These are phyloP conservation scores for Bembecia ichneumoniformis DNA, from an alignment of 2,888 invertebrate species.

Conservation along the genomic window DNA sequence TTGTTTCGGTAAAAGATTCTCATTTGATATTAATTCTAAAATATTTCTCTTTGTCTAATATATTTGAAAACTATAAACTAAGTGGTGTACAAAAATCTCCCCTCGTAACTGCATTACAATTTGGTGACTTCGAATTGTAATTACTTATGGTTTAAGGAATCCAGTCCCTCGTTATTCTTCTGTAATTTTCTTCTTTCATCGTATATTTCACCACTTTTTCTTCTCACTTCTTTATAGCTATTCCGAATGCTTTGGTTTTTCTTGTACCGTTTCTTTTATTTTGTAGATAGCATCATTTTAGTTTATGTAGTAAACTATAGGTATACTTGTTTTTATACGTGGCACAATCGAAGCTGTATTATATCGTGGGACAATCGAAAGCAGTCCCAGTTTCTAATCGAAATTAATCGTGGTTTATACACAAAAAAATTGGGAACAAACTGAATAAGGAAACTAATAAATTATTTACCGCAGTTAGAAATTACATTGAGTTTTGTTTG, in stretches of 20 bases:
- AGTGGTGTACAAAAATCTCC: conserved; percentile 69
- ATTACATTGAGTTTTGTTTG: too few species aligned
- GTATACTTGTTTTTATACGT: too few species aligned
- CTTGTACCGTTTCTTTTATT: not conserved
- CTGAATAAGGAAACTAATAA: too few species aligned
- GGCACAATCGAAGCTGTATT: too few species aligned
- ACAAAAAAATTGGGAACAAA: too few species aligned
- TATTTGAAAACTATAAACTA: conserved; percentile 14
- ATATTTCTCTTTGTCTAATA: conserved; percentile 29
- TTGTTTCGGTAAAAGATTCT: conserved; percentile 47
- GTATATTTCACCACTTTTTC: not conserved
- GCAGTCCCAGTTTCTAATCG: too few species aligned
- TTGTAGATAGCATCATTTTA: too few species aligned
- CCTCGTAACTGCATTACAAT: conserved; percentile 74
- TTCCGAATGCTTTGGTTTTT: not conserved
- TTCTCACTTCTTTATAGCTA: not conserved
- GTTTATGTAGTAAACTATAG: too few species aligned
- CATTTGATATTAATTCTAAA: conserved; percentile 29
- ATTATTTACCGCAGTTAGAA: too few species aligned
- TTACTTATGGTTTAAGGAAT: conserved; percentile 71
- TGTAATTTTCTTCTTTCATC: conserved; percentile 10
- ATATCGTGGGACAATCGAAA: too few species aligned
- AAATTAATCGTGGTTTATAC: too few species aligned
- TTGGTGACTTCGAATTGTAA: conserved; percentile 73
- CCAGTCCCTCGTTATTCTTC: conserved; percentile 68